These are phyloP conservation scores for Scytalopus superciliaris DNA, from an alignment of 2,113 vertebrate species.

Conservation along the genomic window DNA sequence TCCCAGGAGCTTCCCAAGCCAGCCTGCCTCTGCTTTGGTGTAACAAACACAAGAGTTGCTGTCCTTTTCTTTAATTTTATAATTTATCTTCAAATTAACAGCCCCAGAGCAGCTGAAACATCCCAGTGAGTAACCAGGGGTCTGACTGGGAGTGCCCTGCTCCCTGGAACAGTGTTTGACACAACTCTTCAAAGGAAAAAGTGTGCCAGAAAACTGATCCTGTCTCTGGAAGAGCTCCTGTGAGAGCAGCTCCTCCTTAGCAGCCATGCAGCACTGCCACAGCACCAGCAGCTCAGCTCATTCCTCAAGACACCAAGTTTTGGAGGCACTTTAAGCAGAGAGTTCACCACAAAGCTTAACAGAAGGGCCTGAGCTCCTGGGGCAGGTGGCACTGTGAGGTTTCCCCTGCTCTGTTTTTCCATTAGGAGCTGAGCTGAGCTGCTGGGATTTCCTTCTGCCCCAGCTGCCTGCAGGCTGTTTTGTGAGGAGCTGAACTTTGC, in stretches of 20 bases:
- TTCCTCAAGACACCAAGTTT: not conserved
- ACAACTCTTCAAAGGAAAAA: not conserved
- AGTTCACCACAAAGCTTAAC: not conserved
- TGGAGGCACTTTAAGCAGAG: not conserved
- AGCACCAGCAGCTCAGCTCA: not conserved
- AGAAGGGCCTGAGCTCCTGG: not conserved
- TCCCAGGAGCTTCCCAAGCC: not conserved
- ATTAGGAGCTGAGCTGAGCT: not conserved
- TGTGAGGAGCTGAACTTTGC: not conserved
- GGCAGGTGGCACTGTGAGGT: not conserved
- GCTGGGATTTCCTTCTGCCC: not conserved
- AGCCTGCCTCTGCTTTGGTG: not conserved
- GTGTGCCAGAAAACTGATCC: not conserved
- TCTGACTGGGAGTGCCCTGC: not conserved
- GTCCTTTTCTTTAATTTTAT: accelerated
- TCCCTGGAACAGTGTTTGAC: accelerated
- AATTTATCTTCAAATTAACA: not conserved
- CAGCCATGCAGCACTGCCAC: not conserved
- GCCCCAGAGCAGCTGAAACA: not conserved
- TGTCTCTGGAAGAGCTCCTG: not conserved
- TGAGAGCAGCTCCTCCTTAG: not conserved
- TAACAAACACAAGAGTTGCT: not conserved
- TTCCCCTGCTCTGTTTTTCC: not conserved
- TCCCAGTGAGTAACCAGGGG: not conserved
- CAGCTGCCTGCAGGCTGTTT: not conserved